Conservation (phyloP, 2,797 vertebrate species). For the Valencia hispanica region DNA sequence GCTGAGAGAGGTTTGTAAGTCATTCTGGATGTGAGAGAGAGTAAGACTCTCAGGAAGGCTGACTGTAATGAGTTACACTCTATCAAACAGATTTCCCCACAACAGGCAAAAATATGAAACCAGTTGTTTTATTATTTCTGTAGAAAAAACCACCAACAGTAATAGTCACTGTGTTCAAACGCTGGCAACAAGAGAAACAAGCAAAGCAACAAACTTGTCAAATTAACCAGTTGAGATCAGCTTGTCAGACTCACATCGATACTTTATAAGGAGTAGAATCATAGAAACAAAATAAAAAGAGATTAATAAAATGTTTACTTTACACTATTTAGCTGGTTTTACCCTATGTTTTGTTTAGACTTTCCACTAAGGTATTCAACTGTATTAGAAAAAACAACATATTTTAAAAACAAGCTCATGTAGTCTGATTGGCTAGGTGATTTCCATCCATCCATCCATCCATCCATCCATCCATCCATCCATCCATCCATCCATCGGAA, state of each 20-base stretch:
- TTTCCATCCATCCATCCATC: no score
- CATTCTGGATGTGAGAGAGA: background rate
- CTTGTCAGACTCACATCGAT: background rate
- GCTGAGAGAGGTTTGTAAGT: background rate
- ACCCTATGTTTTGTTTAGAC: background rate
- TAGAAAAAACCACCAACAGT: background rate
- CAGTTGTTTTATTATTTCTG: background rate
- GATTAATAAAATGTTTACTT: background rate
- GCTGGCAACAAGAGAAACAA: background rate
- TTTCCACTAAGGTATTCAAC: background rate
- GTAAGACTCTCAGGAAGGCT: background rate
- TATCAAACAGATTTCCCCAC: background rate
- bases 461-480: no score
- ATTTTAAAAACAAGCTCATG: background rate
- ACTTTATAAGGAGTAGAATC: background rate
- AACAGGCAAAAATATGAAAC: background rate
- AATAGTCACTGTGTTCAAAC: background rate
- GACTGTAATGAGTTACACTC: background rate
- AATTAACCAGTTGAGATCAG: background rate
- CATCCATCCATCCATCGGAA: no score
- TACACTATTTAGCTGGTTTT: background rate
- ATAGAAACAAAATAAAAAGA: background rate
- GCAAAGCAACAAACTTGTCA: background rate
- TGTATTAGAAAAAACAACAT: background rate
- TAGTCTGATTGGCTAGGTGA: no score